These are phyloP conservation scores for Sphyrna mokarran DNA, from an alignment of 2,113 vertebrate genomes.

Conservation along the genomic window DNA sequence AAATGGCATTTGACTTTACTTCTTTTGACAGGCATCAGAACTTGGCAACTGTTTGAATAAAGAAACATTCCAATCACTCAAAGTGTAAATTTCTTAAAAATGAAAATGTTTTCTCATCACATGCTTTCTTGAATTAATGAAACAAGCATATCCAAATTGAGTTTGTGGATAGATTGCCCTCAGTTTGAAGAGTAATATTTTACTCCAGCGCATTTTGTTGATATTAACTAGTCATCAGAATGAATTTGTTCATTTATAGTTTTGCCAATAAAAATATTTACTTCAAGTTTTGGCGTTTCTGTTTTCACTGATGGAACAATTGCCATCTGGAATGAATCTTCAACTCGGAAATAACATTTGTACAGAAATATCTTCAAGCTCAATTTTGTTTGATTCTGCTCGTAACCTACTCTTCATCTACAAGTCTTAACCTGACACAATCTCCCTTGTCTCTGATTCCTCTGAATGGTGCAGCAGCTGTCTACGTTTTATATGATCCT, in stretches of 20 bases:
- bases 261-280: background rate
- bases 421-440: background rate
- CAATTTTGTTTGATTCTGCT: background rate
- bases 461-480: background rate
- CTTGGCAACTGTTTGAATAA: background rate
- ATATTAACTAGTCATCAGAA: background rate
- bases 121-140: background rate
- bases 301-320: background rate
- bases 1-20: background rate
- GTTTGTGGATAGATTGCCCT: background rate
- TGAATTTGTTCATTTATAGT: background rate
- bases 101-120: background rate
- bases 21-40: background rate
- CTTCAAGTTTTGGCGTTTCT: background rate
- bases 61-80: background rate
- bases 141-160: background rate
- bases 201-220: too few species aligned
- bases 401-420: background rate
- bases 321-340: background rate
- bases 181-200: background rate
- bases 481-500: background rate
- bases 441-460: background rate
- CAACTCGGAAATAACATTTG: background rate
- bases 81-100: background rate
- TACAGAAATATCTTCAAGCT: background rate